phyloP scores from a whole-genome alignment of 1,140 invertebrate species.

The Aphelinus certus region DNA sequence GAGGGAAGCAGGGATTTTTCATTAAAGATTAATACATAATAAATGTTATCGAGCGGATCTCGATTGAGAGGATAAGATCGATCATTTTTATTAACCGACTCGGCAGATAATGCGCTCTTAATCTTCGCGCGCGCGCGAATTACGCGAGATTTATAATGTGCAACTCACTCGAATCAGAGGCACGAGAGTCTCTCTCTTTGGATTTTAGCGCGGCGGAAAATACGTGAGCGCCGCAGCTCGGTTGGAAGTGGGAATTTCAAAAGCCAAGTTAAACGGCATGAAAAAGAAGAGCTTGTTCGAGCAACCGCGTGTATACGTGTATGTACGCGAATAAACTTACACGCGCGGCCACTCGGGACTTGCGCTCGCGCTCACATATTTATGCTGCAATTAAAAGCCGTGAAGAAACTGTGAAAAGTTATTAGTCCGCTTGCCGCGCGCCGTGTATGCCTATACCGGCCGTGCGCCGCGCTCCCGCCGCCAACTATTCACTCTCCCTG shows the following conservation, averaged over 20 bases:
- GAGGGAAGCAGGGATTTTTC: too few relatives aligned
- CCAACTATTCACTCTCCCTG: too few relatives aligned
- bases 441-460: too few relatives aligned
- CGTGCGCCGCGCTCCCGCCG: background rate
- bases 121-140: too few relatives aligned
- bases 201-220: background rate
- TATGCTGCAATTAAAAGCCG: slow-evolving; percentile 16
- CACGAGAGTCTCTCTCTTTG: too few relatives aligned
- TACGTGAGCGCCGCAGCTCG: background rate
- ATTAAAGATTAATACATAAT: too few relatives aligned
- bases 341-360: background rate
- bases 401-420: slow-evolving; percentile 26
- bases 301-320: background rate
- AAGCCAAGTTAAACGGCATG: background rate
- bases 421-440: slow-evolving; percentile 8
- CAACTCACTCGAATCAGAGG: too few relatives aligned
- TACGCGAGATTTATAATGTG: too few relatives aligned
- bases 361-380: slow-evolving; percentile 8
- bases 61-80: too few relatives aligned
- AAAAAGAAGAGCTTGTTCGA: background rate
- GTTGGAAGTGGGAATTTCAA: background rate
- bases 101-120: too few relatives aligned
- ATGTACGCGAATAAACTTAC: background rate
- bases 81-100: too few relatives aligned
- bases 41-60: too few relatives aligned